Conservation (phyloP, 2,888 invertebrate species). For the Orthonevra nobilis region DNA sequence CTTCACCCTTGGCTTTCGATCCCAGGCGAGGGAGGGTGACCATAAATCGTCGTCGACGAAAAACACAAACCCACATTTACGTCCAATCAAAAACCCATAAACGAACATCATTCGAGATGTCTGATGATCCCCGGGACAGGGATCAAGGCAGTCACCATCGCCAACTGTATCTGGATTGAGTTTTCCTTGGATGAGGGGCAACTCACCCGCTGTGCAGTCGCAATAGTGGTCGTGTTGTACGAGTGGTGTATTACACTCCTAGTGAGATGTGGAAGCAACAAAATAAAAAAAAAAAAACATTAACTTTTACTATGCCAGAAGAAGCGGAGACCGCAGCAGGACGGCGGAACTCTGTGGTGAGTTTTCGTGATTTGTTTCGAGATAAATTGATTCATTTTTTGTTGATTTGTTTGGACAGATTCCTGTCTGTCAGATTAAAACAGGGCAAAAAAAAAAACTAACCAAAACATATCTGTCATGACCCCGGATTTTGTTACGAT, state of each 20-base stretch:
- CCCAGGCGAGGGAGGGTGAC: constrained; percentile 1
- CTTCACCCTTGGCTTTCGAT: constrained; percentile 47
- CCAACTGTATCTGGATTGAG: constrained; percentile 57
- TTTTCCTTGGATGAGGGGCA: too few relatives aligned
- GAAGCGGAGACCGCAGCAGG: constrained; percentile 1
- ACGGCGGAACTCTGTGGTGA: constrained; percentile 48
- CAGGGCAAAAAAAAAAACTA: neutral
- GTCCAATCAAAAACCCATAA: constrained; percentile 69
- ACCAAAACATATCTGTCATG: constrained; percentile 36
- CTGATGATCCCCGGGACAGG: constrained; percentile 61
- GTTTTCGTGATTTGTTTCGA: constrained; percentile 65
- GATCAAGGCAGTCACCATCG: constrained; percentile 63
- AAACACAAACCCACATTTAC: constrained; percentile 60
- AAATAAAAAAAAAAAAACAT: constrained; percentile 27
- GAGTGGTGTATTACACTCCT: constrained; percentile 22
- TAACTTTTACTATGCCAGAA: constrained; percentile 29
- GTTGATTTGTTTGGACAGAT: constrained; percentile 49
- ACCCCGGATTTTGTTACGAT: constrained; percentile 41
- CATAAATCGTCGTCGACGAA: constrained; percentile 40
- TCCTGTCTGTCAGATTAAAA: constrained; percentile 51
- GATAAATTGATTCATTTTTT: constrained; percentile 65
- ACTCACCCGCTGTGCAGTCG: too few relatives aligned
- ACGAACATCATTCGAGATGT: constrained; percentile 54
- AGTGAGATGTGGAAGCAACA: constrained; percentile 32
- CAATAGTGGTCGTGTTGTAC: neutral